A percentile compares a stretch with the other conserved stretches of the same genome.
Conservation (phyloP, 1,140 invertebrate species). For the Meloidogyne chitwoodi region DNA sequence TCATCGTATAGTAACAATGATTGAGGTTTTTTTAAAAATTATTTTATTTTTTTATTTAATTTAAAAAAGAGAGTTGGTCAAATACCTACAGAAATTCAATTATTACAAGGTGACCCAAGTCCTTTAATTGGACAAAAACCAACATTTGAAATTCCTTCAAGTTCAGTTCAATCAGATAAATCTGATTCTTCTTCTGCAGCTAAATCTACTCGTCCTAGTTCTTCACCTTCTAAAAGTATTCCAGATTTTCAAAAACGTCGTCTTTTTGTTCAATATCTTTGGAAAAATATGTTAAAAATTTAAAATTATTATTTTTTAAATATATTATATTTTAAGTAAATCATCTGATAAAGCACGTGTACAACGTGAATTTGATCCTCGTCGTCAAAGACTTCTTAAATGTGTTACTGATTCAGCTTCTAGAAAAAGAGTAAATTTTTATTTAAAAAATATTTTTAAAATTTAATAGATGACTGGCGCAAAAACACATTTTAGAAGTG, state of each 20-base stretch:
- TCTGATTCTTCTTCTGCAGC: neutral
- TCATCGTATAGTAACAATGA: slow-evolving; percentile 60
- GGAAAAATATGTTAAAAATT: slow-evolving; percentile 23
- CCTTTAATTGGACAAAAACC: neutral
- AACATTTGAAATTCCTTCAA: slow-evolving; percentile 1
- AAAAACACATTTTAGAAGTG: slow-evolving; percentile 6
- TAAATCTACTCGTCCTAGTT: neutral
- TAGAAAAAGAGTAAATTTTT: slow-evolving; percentile 37
- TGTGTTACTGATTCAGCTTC: slow-evolving; percentile 52
- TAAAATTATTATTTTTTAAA: neutral
- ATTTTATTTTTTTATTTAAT: neutral
- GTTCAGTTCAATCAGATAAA: slow-evolving; percentile 3
- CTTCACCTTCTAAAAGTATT: neutral
- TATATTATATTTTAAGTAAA: slow-evolving; percentile 20
- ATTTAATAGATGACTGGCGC: slow-evolving; percentile 11
- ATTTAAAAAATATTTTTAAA: neutral
- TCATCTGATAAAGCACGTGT: slow-evolving; percentile 54
- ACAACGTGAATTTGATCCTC: slow-evolving; percentile 58
- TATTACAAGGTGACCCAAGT: neutral
- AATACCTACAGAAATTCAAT: neutral
- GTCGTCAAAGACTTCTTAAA: slow-evolving; percentile 50
- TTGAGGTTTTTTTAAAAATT: slow-evolving; percentile 42
- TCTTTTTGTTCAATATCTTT: slow-evolving; percentile 52
- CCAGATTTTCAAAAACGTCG: slow-evolving; percentile 46
- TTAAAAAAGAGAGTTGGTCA: slow-evolving; percentile 5